Base-by-base conservation (phyloP, 2,888 invertebrate genomes). In the Resseliella maxima region DNA sequence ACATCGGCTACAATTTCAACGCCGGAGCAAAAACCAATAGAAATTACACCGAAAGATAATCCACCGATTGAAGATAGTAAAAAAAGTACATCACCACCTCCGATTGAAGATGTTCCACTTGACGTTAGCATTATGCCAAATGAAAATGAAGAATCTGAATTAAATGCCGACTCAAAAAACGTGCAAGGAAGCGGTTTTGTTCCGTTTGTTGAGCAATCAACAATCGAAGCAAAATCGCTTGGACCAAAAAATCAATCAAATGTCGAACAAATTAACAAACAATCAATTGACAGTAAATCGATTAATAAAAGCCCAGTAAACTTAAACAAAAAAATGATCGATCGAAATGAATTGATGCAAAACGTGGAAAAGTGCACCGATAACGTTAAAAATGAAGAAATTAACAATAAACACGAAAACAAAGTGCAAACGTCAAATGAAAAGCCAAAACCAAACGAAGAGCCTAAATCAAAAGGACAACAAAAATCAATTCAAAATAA, bases 171-270 rank as follows among this genome's bases (percentile, higher is more conserved):
- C 35, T 87, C 87, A 87, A 87, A 87, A 87, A 87, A 87, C 87
- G 86, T 85, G 87, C 54, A 83, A 87, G 87, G 87, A 87, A 87
- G 87, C 87, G 87, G 85, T 87, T 87, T 87, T 87, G 87, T 86
- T 86, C 87, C 10, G 87, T 87, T 86, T 87, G 87, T 72, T 87
- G 72, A 86, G 59, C 41, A 86, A 85, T 21, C 46, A 46, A 46
- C 64, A 59, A 85, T 64, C 38, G 81, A 41, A 54, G 31, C 54
- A 72, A 45, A 85, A 85, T 85, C 86, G 86, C 86, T 86, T 24
- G 85, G 24, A n/a, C 86, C 87, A 8, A 18, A 50, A 50, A 50
- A 15, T 18, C 15, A 50, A 15, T 2, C 18, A 18, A 50, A 50
- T 2, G 46, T 50, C 0, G 87, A 86, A 46, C 85, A 86, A 54